A percentile compares a stretch with the other conserved stretches of the same genome.
phyloP scores from a whole-genome alignment of 2,113 vertebrate species.

The Pagrus major region DNA sequence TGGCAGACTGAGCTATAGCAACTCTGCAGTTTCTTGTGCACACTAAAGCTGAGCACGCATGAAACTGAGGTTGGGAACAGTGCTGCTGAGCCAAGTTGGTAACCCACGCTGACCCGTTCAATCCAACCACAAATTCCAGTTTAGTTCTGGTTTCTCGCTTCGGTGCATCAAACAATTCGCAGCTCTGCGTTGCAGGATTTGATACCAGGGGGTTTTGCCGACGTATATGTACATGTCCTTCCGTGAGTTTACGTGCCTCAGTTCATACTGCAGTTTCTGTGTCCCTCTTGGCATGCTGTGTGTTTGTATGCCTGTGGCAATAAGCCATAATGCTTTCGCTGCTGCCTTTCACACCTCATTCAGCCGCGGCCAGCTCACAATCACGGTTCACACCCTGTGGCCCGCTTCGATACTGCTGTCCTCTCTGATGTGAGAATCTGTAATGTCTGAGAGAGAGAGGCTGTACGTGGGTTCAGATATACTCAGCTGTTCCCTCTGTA shows the following conservation, averaged over 20 bases:
- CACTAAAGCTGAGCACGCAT: no score
- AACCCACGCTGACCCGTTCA: not conserved
- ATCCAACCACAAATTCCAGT: not conserved
- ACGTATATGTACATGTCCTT: slow-evolving; percentile 9
- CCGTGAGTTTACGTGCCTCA: slow-evolving; percentile 25
- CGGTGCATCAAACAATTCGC: not conserved
- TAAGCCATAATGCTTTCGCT: slow-evolving; percentile 55
- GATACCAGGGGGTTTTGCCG: slow-evolving; percentile 2
- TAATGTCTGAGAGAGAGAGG: slow-evolving; percentile 41
- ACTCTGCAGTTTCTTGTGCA: no score
- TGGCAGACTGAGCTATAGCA: not conserved
- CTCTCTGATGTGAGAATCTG: slow-evolving; percentile 56
- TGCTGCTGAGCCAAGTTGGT: slow-evolving; percentile 1
- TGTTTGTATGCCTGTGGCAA: slow-evolving; percentile 81
- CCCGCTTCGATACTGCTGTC: slow-evolving; percentile 21
- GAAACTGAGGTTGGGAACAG: not conserved
- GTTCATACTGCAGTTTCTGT: slow-evolving; percentile 16
- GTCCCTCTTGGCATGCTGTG: slow-evolving; percentile 60
- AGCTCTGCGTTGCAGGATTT: slow-evolving; percentile 28
- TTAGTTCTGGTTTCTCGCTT: not conserved
- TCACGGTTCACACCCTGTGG: slow-evolving; percentile 31
- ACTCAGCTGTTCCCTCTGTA: slow-evolving; percentile 77
- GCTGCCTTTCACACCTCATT: slow-evolving; percentile 57
- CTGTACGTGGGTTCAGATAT: slow-evolving; percentile 45
- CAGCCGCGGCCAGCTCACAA: slow-evolving; percentile 19